phyloP scores from a whole-genome alignment of 2,113 vertebrate species.

The Ictalurus furcatus region DNA sequence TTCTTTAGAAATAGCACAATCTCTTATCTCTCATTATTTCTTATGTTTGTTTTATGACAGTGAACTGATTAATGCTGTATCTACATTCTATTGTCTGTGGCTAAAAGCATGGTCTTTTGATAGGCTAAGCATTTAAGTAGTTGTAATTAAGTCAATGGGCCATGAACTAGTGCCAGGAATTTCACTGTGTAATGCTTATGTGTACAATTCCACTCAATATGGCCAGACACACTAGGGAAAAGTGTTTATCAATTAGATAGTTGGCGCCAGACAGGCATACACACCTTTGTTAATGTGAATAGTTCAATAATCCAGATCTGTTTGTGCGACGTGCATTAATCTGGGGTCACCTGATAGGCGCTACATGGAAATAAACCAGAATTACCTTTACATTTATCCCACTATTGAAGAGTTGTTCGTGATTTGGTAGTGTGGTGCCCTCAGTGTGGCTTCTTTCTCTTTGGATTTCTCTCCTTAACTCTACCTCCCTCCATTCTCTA shows the following conservation, averaged over 20 bases:
- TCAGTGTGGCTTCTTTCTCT: neutral
- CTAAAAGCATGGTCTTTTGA: neutral
- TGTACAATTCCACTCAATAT: conserved; percentile 1
- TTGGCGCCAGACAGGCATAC: neutral
- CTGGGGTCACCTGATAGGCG: neutral
- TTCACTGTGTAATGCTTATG: conserved; percentile 30
- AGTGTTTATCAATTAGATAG: conserved; percentile 5
- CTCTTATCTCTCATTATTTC: neutral
- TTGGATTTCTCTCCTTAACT: neutral
- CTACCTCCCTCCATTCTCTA: neutral
- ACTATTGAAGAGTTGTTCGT: neutral
- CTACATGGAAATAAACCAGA: neutral
- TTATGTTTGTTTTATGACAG: neutral
- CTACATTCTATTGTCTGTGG: neutral
- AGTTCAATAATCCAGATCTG: neutral
- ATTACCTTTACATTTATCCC: neutral
- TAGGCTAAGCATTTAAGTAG: conserved; percentile 44
- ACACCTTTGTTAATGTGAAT: neutral
- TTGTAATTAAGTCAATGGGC: conserved; percentile 42
- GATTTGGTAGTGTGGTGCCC: neutral
- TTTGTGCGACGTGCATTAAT: neutral
- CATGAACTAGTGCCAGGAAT: conserved; percentile 38
- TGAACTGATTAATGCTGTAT: neutral
- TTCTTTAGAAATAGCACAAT: neutral
- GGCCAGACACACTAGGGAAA: conserved; percentile 25